Conservation (phyloP, 2,113 vertebrate species). For the Neofelis nebulosa region DNA sequence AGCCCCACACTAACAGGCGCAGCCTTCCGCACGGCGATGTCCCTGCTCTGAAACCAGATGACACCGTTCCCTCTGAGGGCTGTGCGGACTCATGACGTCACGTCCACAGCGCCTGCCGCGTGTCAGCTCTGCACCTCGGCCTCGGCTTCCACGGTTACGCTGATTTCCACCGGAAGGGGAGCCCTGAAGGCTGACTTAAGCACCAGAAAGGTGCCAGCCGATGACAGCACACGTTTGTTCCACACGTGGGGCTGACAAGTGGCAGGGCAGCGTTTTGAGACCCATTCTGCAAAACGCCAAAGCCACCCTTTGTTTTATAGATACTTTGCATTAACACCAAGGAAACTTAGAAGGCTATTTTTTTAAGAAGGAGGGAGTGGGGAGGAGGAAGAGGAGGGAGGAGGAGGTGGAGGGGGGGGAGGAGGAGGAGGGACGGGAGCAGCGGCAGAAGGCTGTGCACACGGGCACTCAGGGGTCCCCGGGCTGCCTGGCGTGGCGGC, state of each 20-base stretch:
- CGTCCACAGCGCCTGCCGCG: rapidly evolving
- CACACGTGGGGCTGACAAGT: rapidly evolving
- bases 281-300: background rate
- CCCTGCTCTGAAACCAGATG: background rate
- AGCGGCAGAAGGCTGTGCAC: background rate
- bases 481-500: background rate
- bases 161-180: too few species aligned
- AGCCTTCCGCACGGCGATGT: rapidly evolving
- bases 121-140: background rate
- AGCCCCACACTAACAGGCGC: rapidly evolving
- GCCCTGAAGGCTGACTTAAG: rapidly evolving
- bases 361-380: background rate
- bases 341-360: background rate
- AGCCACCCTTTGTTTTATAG: rapidly evolving
- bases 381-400: background rate
- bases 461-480: background rate
- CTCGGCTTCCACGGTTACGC: rapidly evolving
- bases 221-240: background rate
- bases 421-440: rapidly evolving
- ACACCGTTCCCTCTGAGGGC: rapidly evolving
- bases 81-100: rapidly evolving
- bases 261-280: background rate
- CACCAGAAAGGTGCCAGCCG: background rate
- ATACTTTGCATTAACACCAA: background rate
- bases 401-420: rapidly evolving